Conservation (phyloP, 2,113 vertebrate species). For the Colaptes auratus region DNA sequence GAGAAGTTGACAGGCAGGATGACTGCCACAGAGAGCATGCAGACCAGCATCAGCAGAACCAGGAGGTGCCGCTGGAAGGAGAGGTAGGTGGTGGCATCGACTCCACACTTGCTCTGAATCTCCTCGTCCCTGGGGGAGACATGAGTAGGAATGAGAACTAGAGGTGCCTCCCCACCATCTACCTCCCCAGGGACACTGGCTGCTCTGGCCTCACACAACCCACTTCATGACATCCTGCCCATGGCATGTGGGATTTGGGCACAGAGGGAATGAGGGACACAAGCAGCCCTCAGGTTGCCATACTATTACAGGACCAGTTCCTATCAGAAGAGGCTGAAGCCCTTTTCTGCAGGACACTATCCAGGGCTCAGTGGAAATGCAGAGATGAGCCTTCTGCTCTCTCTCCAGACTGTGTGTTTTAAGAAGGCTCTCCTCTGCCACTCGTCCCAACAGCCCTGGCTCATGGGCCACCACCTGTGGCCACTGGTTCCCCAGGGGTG, state of each 20-base stretch:
- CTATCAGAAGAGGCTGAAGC: background rate
- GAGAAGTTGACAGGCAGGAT: constrained; percentile 95
- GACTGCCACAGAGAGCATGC: constrained; percentile 89
- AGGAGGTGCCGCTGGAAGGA: constrained; percentile 96
- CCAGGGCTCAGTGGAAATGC: background rate
- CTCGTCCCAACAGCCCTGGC: background rate
- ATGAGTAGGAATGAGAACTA: background rate
- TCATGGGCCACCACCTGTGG: background rate
- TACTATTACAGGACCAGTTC: background rate
- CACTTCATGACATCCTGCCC: background rate
- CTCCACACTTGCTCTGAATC: constrained; percentile 93
- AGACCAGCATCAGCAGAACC: constrained; percentile 86
- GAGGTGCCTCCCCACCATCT: background rate
- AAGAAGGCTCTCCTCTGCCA: background rate
- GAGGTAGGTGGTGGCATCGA: constrained; percentile 93
- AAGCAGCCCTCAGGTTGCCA: background rate
- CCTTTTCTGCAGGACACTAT: background rate
- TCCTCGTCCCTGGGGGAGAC: constrained; percentile 86
- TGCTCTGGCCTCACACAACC: background rate
- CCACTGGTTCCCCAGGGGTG: background rate
- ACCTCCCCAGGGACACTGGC: background rate
- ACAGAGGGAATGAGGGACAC: background rate
- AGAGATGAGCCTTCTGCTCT: background rate
- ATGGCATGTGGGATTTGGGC: background rate
- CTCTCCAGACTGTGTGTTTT: background rate